A percentile compares a stretch with the other conserved stretches of the same genome.
These are phyloP conservation scores for Coelinius sp. DNA, from an alignment of 2,888 invertebrate species.

Conservation along the genomic window DNA sequence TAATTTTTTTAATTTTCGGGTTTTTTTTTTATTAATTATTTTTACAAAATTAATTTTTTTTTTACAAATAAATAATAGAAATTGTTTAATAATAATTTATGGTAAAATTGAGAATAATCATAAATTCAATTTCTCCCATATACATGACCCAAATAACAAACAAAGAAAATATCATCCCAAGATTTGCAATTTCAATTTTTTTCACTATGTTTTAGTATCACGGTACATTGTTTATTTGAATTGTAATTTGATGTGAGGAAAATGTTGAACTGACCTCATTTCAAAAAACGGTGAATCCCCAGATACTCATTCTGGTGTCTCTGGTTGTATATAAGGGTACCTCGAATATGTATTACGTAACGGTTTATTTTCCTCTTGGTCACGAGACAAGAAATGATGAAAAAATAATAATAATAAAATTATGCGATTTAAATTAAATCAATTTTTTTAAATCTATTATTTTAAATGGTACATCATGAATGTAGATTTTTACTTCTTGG, in stretches of 20 bases:
- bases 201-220: slow-evolving; percentile 3
- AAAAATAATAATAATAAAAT: neutral
- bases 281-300: slow-evolving; percentile 23
- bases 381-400: slow-evolving; percentile 9
- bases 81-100: no score
- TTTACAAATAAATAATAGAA: no score
- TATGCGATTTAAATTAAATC: neutral
- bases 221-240: slow-evolving; percentile 16
- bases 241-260: slow-evolving; percentile 25
- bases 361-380: slow-evolving; percentile 21
- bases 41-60: no score
- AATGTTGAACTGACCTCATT: slow-evolving; percentile 22
- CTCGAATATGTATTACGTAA: slow-evolving; percentile 27
- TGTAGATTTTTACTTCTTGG: neutral
- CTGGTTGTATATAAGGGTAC: neutral
- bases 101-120: no score
- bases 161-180: neutral
- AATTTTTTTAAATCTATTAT: neutral
- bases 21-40: no score
- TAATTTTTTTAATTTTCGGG: no score
- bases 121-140: neutral
- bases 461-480: no score
- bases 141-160: neutral
- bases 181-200: slow-evolving; percentile 15
- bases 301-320: slow-evolving; percentile 1